phyloP scores from a whole-genome alignment of 2,113 vertebrate species.

The Cyanoramphus novaezelandiae region DNA sequence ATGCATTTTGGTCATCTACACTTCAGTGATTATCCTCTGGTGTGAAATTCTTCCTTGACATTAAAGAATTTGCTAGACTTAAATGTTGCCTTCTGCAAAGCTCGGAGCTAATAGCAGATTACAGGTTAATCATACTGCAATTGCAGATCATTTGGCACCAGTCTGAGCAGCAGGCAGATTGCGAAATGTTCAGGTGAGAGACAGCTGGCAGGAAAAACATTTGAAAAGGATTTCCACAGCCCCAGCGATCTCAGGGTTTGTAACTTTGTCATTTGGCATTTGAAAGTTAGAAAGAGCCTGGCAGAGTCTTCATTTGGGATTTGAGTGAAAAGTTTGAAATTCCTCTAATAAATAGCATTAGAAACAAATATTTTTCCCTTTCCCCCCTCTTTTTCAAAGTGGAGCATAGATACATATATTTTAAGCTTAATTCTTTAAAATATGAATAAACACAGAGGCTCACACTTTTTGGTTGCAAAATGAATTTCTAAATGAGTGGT shows the following conservation, averaged over 20 bases:
- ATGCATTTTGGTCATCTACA: background rate
- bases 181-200: background rate
- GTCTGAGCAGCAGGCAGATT: background rate
- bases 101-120: background rate
- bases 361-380: background rate
- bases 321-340: background rate
- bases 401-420: fast-evolving
- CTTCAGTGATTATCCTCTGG: background rate
- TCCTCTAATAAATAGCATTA: background rate
- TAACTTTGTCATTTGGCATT: background rate
- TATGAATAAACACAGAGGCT: background rate
- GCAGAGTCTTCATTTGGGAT: background rate
- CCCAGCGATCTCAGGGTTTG: background rate
- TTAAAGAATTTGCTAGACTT: background rate
- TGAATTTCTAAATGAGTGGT: background rate
- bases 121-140: background rate
- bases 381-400: background rate
- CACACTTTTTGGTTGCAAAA: background rate
- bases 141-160: background rate
- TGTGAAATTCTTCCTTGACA: background rate
- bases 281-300: background rate
- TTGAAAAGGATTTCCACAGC: background rate
- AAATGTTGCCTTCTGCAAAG: background rate
- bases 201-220: background rate
- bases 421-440: background rate